Conservation (phyloP, 1,140 invertebrate species). For the Lordiphosa stackelbergi region DNA sequence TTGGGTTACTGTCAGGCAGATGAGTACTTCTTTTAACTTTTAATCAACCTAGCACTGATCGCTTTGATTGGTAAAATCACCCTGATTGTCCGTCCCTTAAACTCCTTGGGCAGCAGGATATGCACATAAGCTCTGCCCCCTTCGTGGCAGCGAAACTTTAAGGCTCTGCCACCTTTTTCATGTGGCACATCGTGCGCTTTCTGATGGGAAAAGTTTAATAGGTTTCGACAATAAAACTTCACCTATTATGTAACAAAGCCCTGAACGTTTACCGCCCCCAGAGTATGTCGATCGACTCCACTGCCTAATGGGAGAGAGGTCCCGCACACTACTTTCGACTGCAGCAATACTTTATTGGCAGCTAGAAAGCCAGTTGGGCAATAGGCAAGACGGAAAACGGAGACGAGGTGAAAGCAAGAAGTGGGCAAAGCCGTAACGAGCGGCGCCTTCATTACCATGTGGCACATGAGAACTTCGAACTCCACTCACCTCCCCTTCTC, state of each 20-base stretch:
- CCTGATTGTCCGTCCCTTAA: conserved; percentile 14
- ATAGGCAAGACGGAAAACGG: conserved; percentile 20
- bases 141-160: conserved; percentile 44
- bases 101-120: not conserved
- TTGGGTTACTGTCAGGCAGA: too few relatives aligned
- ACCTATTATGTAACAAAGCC: conserved; percentile 75
- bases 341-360: conserved; percentile 50
- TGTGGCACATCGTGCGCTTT: conserved; percentile 65
- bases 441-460: conserved; percentile 36
- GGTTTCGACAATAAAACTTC: conserved; percentile 76
- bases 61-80: not conserved
- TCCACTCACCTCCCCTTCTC: not conserved
- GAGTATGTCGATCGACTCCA: conserved; percentile 48
- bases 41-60: not conserved
- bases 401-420: conserved; percentile 4
- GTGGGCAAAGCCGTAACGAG: conserved; percentile 7
- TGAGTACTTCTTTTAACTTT: too few relatives aligned
- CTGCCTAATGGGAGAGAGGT: conserved; percentile 12
- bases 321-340: conserved; percentile 21
- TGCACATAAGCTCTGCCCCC: conserved; percentile 7
- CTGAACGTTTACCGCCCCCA: conserved; percentile 46
- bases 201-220: conserved; percentile 74
- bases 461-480: conserved; percentile 42
- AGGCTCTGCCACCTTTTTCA: conserved; percentile 62
- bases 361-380: conserved; percentile 27